These are phyloP conservation scores for Coelopa frigida DNA, from an alignment of 1,140 invertebrate species.

Conservation along the genomic window DNA sequence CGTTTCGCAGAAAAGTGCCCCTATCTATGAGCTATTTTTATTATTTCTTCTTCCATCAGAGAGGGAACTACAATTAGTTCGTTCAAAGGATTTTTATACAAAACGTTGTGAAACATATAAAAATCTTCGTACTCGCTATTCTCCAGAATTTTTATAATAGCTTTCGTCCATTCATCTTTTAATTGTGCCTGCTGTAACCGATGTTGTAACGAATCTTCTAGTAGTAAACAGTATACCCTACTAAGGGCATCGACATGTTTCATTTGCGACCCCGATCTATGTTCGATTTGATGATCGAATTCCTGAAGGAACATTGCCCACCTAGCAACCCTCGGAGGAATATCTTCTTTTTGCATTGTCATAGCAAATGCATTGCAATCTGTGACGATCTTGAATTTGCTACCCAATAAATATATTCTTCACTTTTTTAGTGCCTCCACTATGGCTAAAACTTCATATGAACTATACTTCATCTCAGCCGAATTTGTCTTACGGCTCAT, in stretches of 20 bases:
- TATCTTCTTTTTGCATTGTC: constrained; percentile 32
- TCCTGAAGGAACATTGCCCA: constrained; percentile 22
- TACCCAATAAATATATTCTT: constrained; percentile 13
- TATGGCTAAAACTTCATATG: constrained; percentile 22
- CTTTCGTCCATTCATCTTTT: constrained; percentile 2
- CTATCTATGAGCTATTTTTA: constrained; percentile 26
- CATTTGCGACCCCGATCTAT: constrained; percentile 18
- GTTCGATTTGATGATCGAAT: constrained; percentile 19
- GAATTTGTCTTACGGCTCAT: constrained; percentile 26
- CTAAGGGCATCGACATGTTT: constrained; percentile 24
- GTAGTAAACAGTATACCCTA: constrained; percentile 9
- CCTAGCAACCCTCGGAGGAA: constrained; percentile 24
- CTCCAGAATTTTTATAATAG: neutral
- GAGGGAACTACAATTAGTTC: constrained; percentile 23
- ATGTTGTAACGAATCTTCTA: constrained; percentile 1
- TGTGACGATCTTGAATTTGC: constrained; percentile 6
- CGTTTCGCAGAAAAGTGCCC: constrained; percentile 42
- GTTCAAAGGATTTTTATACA: neutral
- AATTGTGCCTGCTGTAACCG: constrained; percentile 2
- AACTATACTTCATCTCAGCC: constrained; percentile 22
- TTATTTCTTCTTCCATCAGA: constrained; percentile 27
- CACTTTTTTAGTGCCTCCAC: constrained; percentile 21
- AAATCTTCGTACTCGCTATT: neutral
- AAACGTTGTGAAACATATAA: neutral
- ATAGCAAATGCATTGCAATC: constrained; percentile 32